Conservation (phyloP, 1,140 invertebrate species). For the Pseudachorutes palmiensis region DNA sequence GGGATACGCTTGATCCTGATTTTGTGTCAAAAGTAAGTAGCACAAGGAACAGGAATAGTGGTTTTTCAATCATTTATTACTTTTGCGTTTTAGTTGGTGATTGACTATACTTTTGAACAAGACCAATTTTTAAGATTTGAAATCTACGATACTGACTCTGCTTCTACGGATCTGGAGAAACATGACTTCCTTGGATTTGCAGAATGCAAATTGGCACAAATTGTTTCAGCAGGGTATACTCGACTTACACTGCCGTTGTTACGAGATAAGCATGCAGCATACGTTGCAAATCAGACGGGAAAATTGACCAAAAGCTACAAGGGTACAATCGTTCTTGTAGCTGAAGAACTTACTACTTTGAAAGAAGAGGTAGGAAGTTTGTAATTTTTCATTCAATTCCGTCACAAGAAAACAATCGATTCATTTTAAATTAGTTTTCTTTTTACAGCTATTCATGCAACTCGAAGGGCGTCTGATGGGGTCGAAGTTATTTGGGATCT, state of each 20-base stretch:
- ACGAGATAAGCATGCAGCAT: conserved; percentile 30
- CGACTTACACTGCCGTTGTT: conserved; percentile 27
- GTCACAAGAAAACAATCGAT: no score
- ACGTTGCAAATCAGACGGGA: conserved; percentile 14
- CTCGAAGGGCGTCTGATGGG: conserved; percentile 29
- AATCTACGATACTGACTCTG: conserved; percentile 52
- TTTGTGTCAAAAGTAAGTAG: conserved; percentile 52
- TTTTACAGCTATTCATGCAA: conserved; percentile 41
- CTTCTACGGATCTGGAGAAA: conserved; percentile 44
- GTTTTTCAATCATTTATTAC: no score
- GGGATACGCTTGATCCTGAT: conserved; percentile 52
- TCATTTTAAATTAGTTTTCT: no score
- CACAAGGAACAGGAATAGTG: no score
- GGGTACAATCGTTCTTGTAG: conserved; percentile 27
- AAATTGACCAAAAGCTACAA: conserved; percentile 21
- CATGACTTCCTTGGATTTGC: conserved; percentile 53
- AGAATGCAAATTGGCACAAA: conserved; percentile 49
- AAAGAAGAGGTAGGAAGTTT: conserved; percentile 38
- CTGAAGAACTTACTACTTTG: conserved; percentile 31
- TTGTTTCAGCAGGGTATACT: conserved; percentile 42
- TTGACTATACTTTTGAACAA: conserved; percentile 46
- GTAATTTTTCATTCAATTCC: no score
- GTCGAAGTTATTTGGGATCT: background rate
- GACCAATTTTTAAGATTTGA: conserved; percentile 48
- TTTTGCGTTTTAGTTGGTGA: conserved; percentile 25